These are phyloP conservation scores for Typhlomys cinereus DNA, from an alignment of 2,113 vertebrate species.

Conservation along the genomic window DNA sequence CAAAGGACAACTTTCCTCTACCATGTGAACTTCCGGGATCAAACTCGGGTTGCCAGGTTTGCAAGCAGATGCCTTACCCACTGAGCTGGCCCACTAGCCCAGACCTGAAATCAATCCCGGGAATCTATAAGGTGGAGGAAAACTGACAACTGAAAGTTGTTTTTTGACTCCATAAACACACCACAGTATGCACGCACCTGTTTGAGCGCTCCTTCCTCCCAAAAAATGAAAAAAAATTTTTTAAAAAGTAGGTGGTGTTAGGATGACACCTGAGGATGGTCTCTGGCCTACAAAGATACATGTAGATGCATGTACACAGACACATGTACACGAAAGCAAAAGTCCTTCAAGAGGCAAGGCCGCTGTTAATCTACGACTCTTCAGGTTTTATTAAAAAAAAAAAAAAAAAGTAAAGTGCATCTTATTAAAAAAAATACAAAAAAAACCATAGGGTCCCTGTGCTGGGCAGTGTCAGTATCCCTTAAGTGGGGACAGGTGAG, in stretches of 20 bases:
- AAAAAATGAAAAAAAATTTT: too few species aligned
- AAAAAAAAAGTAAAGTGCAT: constrained; percentile 76
- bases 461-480: constrained; percentile 50
- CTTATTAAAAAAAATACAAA: constrained; percentile 74
- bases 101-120: too few species aligned
- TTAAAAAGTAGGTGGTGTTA: background rate
- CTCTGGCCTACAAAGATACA: background rate
- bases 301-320: background rate
- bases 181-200: too few species aligned
- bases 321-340: background rate
- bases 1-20: too few species aligned
- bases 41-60: too few species aligned
- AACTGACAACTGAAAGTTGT: too few species aligned
- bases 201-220: too few species aligned
- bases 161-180: too few species aligned
- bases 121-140: too few species aligned
- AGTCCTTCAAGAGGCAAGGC: background rate
- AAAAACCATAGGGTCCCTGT: constrained; percentile 51
- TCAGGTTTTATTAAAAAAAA: constrained; percentile 67
- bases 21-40: too few species aligned
- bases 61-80: too few species aligned
- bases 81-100: too few species aligned
- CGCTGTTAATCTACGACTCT: background rate
- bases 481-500: background rate
- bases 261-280: background rate